These are phyloP conservation scores for Microctenopoma stevenorrisi DNA, from an alignment of 2,797 vertebrate species.

Conservation along the genomic window DNA sequence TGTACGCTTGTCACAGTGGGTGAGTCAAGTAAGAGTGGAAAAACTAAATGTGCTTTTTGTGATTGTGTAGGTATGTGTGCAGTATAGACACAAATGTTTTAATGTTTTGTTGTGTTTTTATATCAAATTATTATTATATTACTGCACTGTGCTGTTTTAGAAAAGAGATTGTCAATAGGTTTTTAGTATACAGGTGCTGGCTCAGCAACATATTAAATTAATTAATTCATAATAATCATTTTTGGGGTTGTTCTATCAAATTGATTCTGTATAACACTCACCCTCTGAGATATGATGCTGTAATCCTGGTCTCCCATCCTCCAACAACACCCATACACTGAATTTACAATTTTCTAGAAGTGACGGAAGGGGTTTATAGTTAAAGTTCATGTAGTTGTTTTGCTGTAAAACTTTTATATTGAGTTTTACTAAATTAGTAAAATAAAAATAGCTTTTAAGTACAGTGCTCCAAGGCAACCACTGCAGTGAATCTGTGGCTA, in stretches of 20 bases:
- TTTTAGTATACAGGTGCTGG: conserved; percentile 39
- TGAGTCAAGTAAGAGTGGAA: conserved; percentile 28
- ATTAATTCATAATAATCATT: not conserved
- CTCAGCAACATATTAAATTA: conserved; percentile 9
- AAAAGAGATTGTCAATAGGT: conserved; percentile 47
- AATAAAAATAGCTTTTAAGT: too few relatives aligned
- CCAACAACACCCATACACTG: not conserved
- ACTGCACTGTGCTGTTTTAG: conserved; percentile 30
- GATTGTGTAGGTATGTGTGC: conserved; percentile 13
- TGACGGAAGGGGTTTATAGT: not conserved
- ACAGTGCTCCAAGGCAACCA: conserved; percentile 8
- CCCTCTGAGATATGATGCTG: conserved; percentile 7
- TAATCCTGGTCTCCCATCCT: conserved; percentile 1
- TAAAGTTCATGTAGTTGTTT: too few relatives aligned
- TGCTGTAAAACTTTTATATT: too few relatives aligned
- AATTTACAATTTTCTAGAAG: conserved; percentile 1
- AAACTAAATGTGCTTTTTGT: conserved; percentile 28
- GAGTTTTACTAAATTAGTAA: too few relatives aligned
- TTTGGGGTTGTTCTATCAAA: not conserved
- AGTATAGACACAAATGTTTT: not conserved
- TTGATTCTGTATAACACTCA: conserved; percentile 6
- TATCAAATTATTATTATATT: not conserved
- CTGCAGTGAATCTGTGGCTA: conserved; percentile 15
- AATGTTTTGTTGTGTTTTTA: too few relatives aligned
- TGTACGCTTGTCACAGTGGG: conserved; percentile 37